These are phyloP conservation scores for Brachyalestes nurse DNA, from an alignment of 2,797 vertebrate species.

Conservation along the genomic window DNA sequence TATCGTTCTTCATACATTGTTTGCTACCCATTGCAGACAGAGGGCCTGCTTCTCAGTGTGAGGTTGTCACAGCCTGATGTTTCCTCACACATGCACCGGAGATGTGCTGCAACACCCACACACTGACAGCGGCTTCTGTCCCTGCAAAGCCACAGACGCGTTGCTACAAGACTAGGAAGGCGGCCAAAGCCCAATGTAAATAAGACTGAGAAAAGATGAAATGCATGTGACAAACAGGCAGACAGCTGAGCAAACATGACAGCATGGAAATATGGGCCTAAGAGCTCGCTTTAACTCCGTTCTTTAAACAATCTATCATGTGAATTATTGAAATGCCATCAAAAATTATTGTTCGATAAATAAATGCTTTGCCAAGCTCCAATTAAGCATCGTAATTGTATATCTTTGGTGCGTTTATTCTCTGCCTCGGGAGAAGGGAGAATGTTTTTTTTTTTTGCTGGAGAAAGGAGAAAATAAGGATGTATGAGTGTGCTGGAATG, in stretches of 20 bases:
- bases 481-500: constrained; percentile 44
- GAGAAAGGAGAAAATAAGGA: constrained; percentile 6
- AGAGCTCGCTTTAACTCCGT: constrained; percentile 64
- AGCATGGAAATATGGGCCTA: constrained; percentile 74
- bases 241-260: constrained; percentile 79
- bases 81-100: constrained; percentile 60
- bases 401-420: constrained; percentile 56
- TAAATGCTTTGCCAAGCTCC: constrained; percentile 63
- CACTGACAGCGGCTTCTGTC: constrained; percentile 56
- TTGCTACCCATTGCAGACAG: constrained; percentile 13
- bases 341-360: constrained; percentile 75
- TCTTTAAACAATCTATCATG: constrained; percentile 75
- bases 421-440: constrained; percentile 51
- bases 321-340: constrained; percentile 78
- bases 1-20: neutral
- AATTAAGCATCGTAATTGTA: constrained; percentile 70
- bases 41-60: constrained; percentile 15
- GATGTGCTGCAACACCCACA: constrained; percentile 57
- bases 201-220: constrained; percentile 72
- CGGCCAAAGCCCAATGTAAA: constrained; percentile 77
- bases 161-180: constrained; percentile 74
- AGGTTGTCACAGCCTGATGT: constrained; percentile 32
- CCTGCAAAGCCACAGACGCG: constrained; percentile 68
- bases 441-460: constrained; percentile 50
- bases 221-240: constrained; percentile 68